Percentiles rank a stretch among this genome's conserved stretches.
Conservation (phyloP, 2,797 vertebrate genomes). For the Atherinosoma microstoma region DNA sequence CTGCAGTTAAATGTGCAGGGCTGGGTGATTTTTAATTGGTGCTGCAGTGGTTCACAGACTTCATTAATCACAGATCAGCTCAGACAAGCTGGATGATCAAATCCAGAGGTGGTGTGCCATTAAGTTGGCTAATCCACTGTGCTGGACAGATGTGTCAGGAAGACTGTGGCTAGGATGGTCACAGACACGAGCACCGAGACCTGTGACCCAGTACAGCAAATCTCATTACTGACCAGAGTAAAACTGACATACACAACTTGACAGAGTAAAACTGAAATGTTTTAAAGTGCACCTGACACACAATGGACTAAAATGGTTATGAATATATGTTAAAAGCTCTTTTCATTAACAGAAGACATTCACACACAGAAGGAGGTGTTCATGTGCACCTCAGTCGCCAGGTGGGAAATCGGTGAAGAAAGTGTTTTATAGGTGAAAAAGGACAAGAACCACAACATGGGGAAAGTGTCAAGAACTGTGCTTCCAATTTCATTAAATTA, state of each 20-base stretch:
- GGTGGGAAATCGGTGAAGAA: too few relatives aligned
- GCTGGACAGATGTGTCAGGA: constrained; percentile 31
- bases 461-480: too few relatives aligned
- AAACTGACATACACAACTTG: constrained; percentile 7
- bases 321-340: constrained; percentile 7
- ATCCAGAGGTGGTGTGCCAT: constrained; percentile 43
- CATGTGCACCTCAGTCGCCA: too few relatives aligned
- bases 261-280: neutral
- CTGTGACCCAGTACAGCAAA: constrained; percentile 10
- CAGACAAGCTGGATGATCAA: constrained; percentile 64
- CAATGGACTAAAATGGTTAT: neutral
- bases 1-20: neutral
- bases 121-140: constrained; percentile 43
- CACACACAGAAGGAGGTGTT: neutral
- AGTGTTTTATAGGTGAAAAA: too few relatives aligned
- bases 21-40: constrained; percentile 48
- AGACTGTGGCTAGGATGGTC: constrained; percentile 18
- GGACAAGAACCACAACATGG: too few relatives aligned
- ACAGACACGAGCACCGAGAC: constrained; percentile 20
- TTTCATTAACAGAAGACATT: constrained; percentile 1
- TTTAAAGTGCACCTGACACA: constrained; percentile 11
- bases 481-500: too few relatives aligned
- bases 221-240: constrained; percentile 28
- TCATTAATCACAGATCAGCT: constrained; percentile 5
- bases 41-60: constrained; percentile 40